Evolutionary conservation across 2,113 vertebrate genomes (phyloP).

Genomic region (Platichthys flesus): DNA sequence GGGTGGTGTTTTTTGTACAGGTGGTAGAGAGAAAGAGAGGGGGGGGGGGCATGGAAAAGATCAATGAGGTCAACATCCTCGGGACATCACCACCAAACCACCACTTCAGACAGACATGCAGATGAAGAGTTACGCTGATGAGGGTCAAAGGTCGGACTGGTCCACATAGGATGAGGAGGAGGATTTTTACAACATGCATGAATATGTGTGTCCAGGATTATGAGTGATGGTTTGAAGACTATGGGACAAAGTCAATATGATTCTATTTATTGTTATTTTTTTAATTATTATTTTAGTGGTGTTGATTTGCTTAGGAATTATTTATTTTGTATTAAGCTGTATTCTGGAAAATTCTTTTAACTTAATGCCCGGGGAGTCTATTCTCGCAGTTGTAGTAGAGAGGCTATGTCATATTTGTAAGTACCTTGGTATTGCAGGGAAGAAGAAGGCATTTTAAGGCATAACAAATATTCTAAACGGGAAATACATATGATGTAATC

Average conservation of each 20-base stretch:
- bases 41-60: slow-evolving; percentile 47
- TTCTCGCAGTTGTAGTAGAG: too few species aligned
- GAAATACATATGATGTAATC: too few species aligned
- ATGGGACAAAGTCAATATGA: not conserved
- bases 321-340: too few species aligned
- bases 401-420: too few species aligned
- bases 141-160: slow-evolving; percentile 15
- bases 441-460: too few species aligned
- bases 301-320: too few species aligned
- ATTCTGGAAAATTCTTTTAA: too few species aligned
- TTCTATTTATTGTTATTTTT: too few species aligned
- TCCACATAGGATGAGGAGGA: slow-evolving; percentile 21
- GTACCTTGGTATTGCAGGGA: too few species aligned
- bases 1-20: slow-evolving; percentile 80
- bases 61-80: slow-evolving; percentile 66
- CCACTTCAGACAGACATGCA: slow-evolving; percentile 55
- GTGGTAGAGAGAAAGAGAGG: slow-evolving; percentile 61
- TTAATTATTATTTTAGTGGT: too few species aligned
- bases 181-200: slow-evolving; percentile 54
- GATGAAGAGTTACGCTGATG: slow-evolving; percentile 13
- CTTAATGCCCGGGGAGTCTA: too few species aligned
- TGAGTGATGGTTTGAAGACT: slow-evolving; percentile 17
- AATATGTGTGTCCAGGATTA: slow-evolving; percentile 30
- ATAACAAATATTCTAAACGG: too few species aligned
- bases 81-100: slow-evolving; percentile 36